Evolutionary conservation across 2,113 vertebrate species (phyloP).

Genomic region (Sakesphorus luctuosus): DNA sequence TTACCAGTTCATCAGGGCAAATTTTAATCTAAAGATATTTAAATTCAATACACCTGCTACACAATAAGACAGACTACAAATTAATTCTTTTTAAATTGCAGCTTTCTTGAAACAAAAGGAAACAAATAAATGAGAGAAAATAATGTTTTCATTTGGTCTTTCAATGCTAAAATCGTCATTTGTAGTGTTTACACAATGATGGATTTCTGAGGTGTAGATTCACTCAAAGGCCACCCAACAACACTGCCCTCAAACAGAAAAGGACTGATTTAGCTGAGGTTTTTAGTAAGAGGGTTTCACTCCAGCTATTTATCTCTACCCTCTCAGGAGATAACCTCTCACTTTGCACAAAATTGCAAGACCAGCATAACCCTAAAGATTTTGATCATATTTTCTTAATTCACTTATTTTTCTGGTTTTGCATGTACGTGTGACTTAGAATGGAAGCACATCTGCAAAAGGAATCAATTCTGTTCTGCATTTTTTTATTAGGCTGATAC

Average conservation of each 20-base stretch:
- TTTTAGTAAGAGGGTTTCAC: not conserved
- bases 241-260: not conserved
- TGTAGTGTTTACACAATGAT: not conserved
- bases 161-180: not conserved
- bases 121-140: conserved; percentile 1
- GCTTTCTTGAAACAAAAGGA: not conserved
- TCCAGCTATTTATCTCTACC: not conserved
- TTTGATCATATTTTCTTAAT: not conserved
- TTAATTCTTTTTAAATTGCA: not conserved
- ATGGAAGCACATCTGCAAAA: not conserved
- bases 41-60: not conserved
- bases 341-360: not conserved
- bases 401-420: not conserved
- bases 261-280: not conserved
- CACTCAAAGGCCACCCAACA: not conserved
- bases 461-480: not conserved
- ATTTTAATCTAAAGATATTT: conserved; percentile 9
- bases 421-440: not conserved
- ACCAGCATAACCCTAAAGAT: not conserved
- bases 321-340: not conserved
- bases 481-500: not conserved
- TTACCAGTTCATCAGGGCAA: not conserved
- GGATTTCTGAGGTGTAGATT: not conserved
- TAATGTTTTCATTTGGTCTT: not conserved
- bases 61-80: not conserved